Percentiles rank a stretch among this genome's conserved stretches.
Evolutionary conservation across 1,140 invertebrate species (phyloP).

Genomic region (Drosophila baimaii): DNA sequence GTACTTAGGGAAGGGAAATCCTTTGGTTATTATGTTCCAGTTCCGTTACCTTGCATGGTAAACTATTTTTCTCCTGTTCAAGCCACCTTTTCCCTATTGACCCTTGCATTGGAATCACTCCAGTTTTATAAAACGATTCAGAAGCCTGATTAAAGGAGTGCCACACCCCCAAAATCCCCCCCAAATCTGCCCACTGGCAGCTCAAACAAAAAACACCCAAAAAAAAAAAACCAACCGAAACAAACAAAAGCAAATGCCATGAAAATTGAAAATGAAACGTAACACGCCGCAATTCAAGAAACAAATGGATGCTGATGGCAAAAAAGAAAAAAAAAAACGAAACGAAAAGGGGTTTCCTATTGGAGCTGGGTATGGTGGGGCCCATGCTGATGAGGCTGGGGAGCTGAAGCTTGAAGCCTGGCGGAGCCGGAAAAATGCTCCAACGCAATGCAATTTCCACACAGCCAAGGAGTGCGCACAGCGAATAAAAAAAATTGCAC

Average conservation of each 20-base stretch:
- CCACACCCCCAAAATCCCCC: neutral
- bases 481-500: conserved; percentile 13
- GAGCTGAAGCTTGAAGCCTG: neutral
- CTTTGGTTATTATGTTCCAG: too few relatives aligned
- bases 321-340: too few relatives aligned
- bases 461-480: conserved; percentile 11
- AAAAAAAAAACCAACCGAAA: conserved; percentile 4
- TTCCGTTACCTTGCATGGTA: neutral
- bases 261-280: conserved; percentile 79
- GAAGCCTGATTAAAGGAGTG: conserved; percentile 23
- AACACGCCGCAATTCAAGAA: conserved; percentile 70
- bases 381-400: conserved; percentile 37
- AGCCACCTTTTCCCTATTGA: neutral
- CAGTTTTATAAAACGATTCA: conserved; percentile 10
- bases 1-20: too few relatives aligned
- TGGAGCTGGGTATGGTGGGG: neutral
- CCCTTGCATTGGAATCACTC: neutral
- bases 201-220: neutral
- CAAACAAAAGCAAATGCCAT: conserved; percentile 60
- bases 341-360: neutral
- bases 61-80: neutral
- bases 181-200: neutral
- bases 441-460: conserved; percentile 61
- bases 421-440: conserved; percentile 26
- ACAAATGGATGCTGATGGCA: conserved; percentile 64